phyloP scores from a whole-genome alignment of 2,797 vertebrate genomes.

The Hippoglossus hippoglossus region DNA sequence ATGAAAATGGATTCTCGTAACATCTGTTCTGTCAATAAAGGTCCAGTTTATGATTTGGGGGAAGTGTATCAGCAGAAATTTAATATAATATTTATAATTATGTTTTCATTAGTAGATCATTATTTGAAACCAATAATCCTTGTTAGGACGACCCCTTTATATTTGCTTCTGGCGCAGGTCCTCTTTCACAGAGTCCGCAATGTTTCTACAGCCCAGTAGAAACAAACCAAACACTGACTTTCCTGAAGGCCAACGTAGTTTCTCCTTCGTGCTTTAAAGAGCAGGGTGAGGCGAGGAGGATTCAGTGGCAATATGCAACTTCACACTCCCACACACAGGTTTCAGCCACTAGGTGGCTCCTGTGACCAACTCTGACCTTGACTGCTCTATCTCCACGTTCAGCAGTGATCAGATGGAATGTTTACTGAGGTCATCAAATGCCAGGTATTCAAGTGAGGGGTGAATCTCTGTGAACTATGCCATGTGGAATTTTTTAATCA shows the following conservation, averaged over 20 bases:
- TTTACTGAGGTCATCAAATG: conserved; percentile 11
- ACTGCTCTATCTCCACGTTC: neutral
- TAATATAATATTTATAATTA: neutral
- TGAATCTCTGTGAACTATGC: neutral
- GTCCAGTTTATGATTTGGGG: neutral
- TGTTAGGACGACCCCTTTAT: too few relatives aligned
- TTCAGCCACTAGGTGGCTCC: conserved; percentile 53
- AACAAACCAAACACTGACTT: neutral
- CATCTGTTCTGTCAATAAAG: conserved; percentile 4
- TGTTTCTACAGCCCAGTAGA: too few relatives aligned
- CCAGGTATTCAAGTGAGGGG: neutral
- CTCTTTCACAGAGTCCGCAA: too few relatives aligned
- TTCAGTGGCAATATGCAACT: too few relatives aligned
- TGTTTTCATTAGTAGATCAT: neutral
- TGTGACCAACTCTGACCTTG: conserved; percentile 45
- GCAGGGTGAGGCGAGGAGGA: too few relatives aligned
- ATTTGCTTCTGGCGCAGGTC: too few relatives aligned
- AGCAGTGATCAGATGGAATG: conserved; percentile 1
- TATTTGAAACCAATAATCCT: neutral
- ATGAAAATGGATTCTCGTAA: conserved; percentile 9
- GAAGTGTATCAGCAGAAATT: neutral
- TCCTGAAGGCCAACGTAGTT: too few relatives aligned
- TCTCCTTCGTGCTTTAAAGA: too few relatives aligned
- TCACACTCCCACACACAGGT: neutral
- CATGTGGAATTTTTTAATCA: neutral